A percentile compares a stretch with the other conserved stretches of the same genome.
phyloP scores from a whole-genome alignment of 2,888 invertebrate genomes.

The Aphidius colemani region DNA sequence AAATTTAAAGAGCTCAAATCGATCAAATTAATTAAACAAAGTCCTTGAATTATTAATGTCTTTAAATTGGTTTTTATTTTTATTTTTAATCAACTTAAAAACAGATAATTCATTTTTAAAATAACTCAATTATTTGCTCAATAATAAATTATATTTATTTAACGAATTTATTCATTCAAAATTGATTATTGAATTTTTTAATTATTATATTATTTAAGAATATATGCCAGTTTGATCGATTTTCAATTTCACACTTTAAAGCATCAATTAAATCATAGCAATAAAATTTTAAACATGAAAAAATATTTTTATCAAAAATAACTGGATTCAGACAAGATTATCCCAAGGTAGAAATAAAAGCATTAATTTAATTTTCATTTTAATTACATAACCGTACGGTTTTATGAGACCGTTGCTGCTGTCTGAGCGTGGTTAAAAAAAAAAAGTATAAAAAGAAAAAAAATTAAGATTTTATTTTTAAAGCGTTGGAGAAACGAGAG shows the following conservation, averaged over 20 bases:
- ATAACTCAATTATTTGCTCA: neutral
- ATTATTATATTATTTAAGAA: too few species aligned
- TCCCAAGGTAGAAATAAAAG: neutral
- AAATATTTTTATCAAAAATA: too few species aligned
- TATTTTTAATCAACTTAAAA: neutral
- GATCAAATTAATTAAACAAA: too few species aligned
- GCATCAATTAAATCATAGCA: too few species aligned
- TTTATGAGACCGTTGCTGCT: neutral
- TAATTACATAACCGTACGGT: constrained; percentile 1
- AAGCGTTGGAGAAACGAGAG: neutral
- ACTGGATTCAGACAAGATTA: neutral
- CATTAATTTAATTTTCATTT: constrained; percentile 14
- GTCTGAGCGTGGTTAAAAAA: neutral
- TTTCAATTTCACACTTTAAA: too few species aligned
- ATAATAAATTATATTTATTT: neutral
- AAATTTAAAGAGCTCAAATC: too few species aligned
- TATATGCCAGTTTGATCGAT: too few species aligned
- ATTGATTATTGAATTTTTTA: too few species aligned
- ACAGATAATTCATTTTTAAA: neutral
- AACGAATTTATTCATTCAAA: neutral
- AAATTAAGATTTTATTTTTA: too few species aligned
- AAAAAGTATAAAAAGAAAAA: neutral
- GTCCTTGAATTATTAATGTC: too few species aligned
- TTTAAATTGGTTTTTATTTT: too few species aligned
- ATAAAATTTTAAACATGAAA: too few species aligned